Base-by-base conservation (phyloP, 2,888 invertebrate species). In the Andrena dorsata region DNA sequence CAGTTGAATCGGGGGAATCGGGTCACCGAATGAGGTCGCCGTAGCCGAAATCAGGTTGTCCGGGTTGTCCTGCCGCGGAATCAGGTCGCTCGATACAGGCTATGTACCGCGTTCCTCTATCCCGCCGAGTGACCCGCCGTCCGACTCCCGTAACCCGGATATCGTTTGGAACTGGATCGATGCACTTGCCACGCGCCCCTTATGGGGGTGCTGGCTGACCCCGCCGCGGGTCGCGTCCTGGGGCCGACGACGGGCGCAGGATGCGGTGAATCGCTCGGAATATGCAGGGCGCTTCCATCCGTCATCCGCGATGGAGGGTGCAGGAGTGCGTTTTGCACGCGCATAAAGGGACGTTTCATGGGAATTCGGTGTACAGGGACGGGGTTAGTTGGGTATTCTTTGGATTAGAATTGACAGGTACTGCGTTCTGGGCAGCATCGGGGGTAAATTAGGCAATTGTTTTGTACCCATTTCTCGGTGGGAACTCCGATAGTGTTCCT, bases 81-180 rank as follows among this genome's bases (percentile, higher is more conserved):
- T 92, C 90, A 76, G 93, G 93, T 90, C 93, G 93, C 92, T 93
- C 93, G 93, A 93, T 93, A 92, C 90, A 93, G 93, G 92, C 89
- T 90, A 89, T 70, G 88, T 70, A 78, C 79, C 68, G 65, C 66
- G 78, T 75, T 80, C 83, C 80, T 78, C 70, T 84, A 86, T 81
- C 68, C 84, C 66, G 51, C 81, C 85, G 74, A 86, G 83, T 90
- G 90, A 90, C 91, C 90, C 87, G 78, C 32, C 80, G 73, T 83
- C 82, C 88, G 88, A 89, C 90, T 90, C 86, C 56, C 87, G 89
- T 92, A 91, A 92, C 92, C 91, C 88, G 92, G 89, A 91, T 85
- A 83, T 81, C 83, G 80, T 81, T 71, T 77, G 65, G 85, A 92
- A 91, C 89, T 91, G 84, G 92, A 92, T 93, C 92, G 92, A 92